Percentiles rank a stretch among this genome's conserved stretches.
These are phyloP conservation scores for Boleophthalmus pectinirostris DNA, from an alignment of 2,113 vertebrate genomes.

Conservation along the genomic window DNA sequence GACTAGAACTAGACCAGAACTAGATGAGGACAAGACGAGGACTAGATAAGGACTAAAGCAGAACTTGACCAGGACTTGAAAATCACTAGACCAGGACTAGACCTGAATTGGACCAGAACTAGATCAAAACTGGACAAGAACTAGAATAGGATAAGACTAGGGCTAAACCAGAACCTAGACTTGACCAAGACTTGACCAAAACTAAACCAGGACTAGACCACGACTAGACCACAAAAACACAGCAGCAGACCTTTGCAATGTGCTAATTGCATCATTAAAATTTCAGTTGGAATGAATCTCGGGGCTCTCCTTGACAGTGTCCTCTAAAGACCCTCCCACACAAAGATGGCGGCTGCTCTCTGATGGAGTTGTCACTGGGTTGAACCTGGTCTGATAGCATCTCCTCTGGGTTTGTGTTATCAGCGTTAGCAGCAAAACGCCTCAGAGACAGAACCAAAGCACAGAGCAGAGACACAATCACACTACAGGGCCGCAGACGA, in stretches of 20 bases:
- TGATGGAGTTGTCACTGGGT: constrained; percentile 51
- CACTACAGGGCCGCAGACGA: not conserved
- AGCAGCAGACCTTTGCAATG: not conserved
- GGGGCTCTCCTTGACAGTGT: not conserved
- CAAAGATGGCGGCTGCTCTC: not conserved
- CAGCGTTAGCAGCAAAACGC: constrained; percentile 30
- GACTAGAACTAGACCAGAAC: no score
- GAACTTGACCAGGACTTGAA: not conserved
- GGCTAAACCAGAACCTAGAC: no score
- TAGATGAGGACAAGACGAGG: no score
- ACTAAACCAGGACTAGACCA: no score
- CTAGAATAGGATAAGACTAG: no score
- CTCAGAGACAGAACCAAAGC: constrained; percentile 21
- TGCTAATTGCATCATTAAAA: not conserved
- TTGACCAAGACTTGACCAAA: no score
- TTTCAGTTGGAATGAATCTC: constrained; percentile 5
- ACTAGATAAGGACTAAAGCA: no score
- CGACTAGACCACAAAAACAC: no score
- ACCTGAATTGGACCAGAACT: no score
- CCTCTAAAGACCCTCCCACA: not conserved
- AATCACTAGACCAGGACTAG: not conserved
- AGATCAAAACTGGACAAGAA: not conserved
- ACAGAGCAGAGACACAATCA: not conserved
- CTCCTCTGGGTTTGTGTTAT: constrained; percentile 40
- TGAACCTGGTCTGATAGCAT: constrained; percentile 37